A percentile compares a stretch with the other conserved stretches of the same genome.
Conservation (phyloP, 23 tunicate species). For the Halocynthia roretzi region DNA sequence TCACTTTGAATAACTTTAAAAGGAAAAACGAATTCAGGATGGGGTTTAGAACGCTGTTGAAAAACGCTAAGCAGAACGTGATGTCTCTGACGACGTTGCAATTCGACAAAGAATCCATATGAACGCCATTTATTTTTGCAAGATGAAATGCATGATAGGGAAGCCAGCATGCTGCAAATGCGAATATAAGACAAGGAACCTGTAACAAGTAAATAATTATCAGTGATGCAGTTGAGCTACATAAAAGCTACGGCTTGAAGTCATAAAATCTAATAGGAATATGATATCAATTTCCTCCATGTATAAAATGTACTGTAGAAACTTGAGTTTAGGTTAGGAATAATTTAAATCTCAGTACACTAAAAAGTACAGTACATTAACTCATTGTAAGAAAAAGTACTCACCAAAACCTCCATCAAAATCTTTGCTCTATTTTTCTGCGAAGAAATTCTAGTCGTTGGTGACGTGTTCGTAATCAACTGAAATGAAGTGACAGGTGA, state of each 20-base stretch:
- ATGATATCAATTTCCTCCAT: too few relatives aligned
- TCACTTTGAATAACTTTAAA: slow-evolving; percentile 54
- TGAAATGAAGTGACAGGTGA: background rate
- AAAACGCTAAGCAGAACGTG: slow-evolving; percentile 68
- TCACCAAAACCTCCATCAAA: slow-evolving; percentile 58
- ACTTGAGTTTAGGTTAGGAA: background rate
- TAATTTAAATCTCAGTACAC: background rate
- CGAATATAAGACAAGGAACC: slow-evolving; percentile 77
- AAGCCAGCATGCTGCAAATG: slow-evolving; percentile 70
- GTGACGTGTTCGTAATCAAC: slow-evolving; percentile 3
- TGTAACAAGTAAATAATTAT: background rate
- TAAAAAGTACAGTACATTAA: too few relatives aligned
- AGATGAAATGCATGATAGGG: slow-evolving; percentile 77
- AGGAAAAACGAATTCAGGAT: slow-evolving; percentile 77
- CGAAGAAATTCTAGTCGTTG: background rate
- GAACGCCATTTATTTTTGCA: slow-evolving; percentile 52
- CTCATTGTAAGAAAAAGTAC: background rate
- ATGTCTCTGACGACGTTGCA: slow-evolving; percentile 52
- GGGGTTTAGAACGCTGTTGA: slow-evolving; percentile 85
- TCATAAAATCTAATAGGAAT: too few relatives aligned
- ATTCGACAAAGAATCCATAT: background rate
- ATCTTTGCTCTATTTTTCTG: slow-evolving; percentile 29
- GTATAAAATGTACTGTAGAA: background rate
- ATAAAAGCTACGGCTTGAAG: background rate
- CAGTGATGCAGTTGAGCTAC: background rate